These are phyloP conservation scores for Tetramorium parvispinum DNA, from an alignment of 1,140 invertebrate genomes.

Conservation along the genomic window DNA sequence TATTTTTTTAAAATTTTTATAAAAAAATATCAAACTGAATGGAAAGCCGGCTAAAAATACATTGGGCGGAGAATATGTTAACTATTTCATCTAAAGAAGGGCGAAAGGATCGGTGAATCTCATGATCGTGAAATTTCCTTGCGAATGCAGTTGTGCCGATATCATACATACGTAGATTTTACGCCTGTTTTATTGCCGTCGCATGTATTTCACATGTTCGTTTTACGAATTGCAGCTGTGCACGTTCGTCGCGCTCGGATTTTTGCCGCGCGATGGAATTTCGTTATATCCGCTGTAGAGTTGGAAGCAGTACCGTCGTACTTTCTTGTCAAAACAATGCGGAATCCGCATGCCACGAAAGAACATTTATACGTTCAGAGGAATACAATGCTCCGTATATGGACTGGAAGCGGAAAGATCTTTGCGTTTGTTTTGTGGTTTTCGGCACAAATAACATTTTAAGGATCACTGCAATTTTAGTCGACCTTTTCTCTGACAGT, in stretches of 20 bases:
- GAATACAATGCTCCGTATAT: conserved; percentile 7
- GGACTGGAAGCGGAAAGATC: not conserved
- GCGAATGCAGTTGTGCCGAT: not conserved
- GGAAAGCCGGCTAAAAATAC: not conserved
- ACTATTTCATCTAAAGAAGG: not conserved
- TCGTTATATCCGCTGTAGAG: conserved; percentile 69
- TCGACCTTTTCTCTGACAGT: not conserved
- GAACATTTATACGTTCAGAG: conserved; percentile 12
- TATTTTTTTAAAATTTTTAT: not conserved
- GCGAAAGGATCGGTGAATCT: not conserved
- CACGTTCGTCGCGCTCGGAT: conserved; percentile 59
- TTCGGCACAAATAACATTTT: conserved; percentile 34
- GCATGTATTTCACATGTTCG: conserved; percentile 64
- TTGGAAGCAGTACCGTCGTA: conserved; percentile 33
- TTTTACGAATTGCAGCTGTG: conserved; percentile 64
- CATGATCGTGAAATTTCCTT: not conserved
- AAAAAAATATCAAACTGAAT: not conserved
- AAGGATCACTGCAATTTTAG: not conserved
- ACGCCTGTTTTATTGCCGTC: conserved; percentile 72
- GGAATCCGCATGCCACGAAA: conserved; percentile 22
- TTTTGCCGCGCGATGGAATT: conserved; percentile 74
- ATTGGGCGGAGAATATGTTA: not conserved
- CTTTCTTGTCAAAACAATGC: conserved; percentile 45
- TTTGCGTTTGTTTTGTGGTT: not conserved
- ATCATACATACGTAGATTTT: conserved; percentile 66